Evolutionary conservation across 2,888 invertebrate genomes (phyloP), one percentile per base, ranked within the genome.

Genomic region (Eupithecia inturbata): DNA sequence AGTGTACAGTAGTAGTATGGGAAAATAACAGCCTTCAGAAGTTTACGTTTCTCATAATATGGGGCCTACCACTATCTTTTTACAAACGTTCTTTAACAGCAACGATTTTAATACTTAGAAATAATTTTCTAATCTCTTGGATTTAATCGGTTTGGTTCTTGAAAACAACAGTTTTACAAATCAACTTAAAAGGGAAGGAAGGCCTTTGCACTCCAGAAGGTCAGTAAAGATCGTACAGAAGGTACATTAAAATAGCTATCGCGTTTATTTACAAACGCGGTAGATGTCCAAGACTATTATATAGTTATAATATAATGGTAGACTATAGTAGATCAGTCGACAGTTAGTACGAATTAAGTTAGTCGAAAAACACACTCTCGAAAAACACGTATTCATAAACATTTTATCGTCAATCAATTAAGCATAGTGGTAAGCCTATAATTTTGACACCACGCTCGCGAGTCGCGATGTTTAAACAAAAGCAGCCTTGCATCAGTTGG

Each of bases 401-500:
- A 26, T 26, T 14, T 4, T 57, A 26, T 53, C 1, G 10, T 22
- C 22, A 12, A 22, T 53, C 26, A 14, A 12, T 26, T 12, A 49
- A 26, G 57, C 10, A 14, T 5, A 26, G 28, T 49, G 28, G 73
- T 73, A 71, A 62, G 63, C n/a, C 49, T 53, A 22, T 3, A 85
- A 78, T 83, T 88, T 86, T 85, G 80, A 85, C 86, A 82, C 83
- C 82, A 81, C 75, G 81, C 81, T 84, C 77, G 71, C 79, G 74
- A 79, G 80, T 84, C 77, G 71, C 79, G 74, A 79, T 66, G 69
- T 49, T 68, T 85, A 85, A 87, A 89, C 87, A 88, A 85, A 82
- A 78, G 82, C 82, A 88, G 83, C 90, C 90, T 90, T 90, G 90
- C 88, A 84, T 82, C 83, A 84, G 85, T 87, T 84, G 83, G 80